Evolutionary conservation across 2,797 vertebrate genomes (phyloP).

Genomic region (Enteromius fasciolatus): DNA sequence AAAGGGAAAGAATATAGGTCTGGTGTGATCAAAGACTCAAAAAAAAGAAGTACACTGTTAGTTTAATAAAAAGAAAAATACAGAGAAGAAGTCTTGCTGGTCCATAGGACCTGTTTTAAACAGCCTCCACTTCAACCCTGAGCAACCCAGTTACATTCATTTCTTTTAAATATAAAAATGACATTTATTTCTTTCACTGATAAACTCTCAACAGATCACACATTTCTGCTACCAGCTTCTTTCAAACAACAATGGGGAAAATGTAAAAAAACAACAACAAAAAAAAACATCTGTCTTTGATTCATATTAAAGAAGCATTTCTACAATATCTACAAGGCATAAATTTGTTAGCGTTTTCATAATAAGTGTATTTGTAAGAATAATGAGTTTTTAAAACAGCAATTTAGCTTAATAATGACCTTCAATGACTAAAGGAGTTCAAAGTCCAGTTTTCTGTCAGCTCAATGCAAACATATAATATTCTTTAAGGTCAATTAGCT

Average conservation of each 20-base stretch:
- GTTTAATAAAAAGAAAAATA: slow-evolving; percentile 66
- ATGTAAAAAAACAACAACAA: slow-evolving; percentile 49
- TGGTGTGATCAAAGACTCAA: slow-evolving; percentile 72
- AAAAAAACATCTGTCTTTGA: slow-evolving; percentile 44
- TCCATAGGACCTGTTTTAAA: slow-evolving; percentile 81
- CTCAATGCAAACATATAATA: slow-evolving; percentile 81
- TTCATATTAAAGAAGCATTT: slow-evolving; percentile 35
- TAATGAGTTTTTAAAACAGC: slow-evolving; percentile 46
- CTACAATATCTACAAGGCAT: slow-evolving; percentile 48
- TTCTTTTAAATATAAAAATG: slow-evolving; percentile 86
- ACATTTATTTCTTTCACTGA: slow-evolving; percentile 76
- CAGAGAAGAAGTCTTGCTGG: slow-evolving; percentile 73
- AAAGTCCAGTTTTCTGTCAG: slow-evolving; percentile 79
- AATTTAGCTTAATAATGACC: slow-evolving; percentile 60
- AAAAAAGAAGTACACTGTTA: slow-evolving; percentile 76
- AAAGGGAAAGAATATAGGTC: slow-evolving; percentile 64
- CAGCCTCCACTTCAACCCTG: slow-evolving; percentile 88
- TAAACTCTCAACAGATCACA: slow-evolving; percentile 67
- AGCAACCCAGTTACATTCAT: slow-evolving; percentile 93
- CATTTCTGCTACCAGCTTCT: slow-evolving; percentile 53
- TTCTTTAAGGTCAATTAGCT: slow-evolving; percentile 68
- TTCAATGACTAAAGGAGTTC: slow-evolving; percentile 57
- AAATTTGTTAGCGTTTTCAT: slow-evolving; percentile 51
- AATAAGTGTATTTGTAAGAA: slow-evolving; percentile 45
- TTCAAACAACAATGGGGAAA: slow-evolving; percentile 51